Base-by-base conservation (phyloP, 2,113 vertebrate genomes). In the Kryptolebias marmoratus region DNA sequence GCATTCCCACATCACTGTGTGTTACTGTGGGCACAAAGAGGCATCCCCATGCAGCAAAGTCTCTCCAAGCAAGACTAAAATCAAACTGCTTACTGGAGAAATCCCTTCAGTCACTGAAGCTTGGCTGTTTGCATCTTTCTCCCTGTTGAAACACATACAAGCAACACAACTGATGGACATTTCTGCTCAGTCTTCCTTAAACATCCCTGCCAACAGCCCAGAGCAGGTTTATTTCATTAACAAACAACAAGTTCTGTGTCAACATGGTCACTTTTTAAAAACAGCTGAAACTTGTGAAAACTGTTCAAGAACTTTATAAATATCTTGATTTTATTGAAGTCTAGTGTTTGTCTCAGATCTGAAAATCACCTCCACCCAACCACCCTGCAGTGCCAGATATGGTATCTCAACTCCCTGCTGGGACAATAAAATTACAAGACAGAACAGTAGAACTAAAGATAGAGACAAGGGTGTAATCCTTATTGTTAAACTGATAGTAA, bases 351-450 rank as follows among this genome's bases (percentile, higher is more conserved):
- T 60, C 45, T 71, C 32, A 71, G 32, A 82, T 82, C 71, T 77
- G 85, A 91, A 83, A 87, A 86, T 28, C 74, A 71, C 82, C 89
- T 78, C 85, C 87, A 47, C 89, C 92, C 88, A 68, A 63, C 79
- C 81, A 83, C 84, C 85, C 77, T 90, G 84, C 61, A 9, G 62
- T n/a, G 15, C 36, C 3, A 91, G 91, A 93, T 93, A 93, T 80
- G 75, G 83, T 5, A 50, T 80, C 52, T 71, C 60, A 14, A 57
- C 69, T 36, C 49, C 11, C 32, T 27, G 2, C 72, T 72, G 58
- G 31, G 62, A 77, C 53, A 74, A 71, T 80, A 47, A 84, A 56
- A 73, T 80, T 68, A 76, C 64, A 52, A 27, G 42, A 79, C 44
- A 74, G 45, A 49, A 53, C n/a, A 56, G 32, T 28, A 45, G 7